Percentiles rank a stretch among this genome's conserved stretches.
These are phyloP conservation scores for Holothuria scabra DNA, from an alignment of 53 echinoderm and acorn worm species.

Conservation along the genomic window DNA sequence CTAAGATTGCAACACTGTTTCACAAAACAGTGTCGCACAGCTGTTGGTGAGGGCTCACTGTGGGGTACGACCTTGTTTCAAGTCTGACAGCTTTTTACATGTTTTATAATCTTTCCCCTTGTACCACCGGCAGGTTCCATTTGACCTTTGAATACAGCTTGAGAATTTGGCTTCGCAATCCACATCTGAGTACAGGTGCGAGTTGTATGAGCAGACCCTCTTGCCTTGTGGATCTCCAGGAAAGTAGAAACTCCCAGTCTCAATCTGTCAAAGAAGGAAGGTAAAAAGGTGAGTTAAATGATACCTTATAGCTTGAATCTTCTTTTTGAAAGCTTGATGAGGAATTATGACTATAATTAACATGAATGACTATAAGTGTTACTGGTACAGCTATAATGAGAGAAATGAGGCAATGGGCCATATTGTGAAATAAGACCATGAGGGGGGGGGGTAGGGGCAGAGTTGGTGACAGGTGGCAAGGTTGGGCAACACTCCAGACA, in stretches of 20 bases:
- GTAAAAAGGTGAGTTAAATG: slow-evolving; percentile 6
- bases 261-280: slow-evolving; percentile 66
- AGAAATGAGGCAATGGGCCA: too few species aligned
- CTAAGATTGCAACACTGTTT: too few species aligned
- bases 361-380: too few species aligned
- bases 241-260: slow-evolving; percentile 81
- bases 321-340: too few species aligned
- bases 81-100: slow-evolving; percentile 44
- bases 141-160: slow-evolving; percentile 71
- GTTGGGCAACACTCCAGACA: too few species aligned
- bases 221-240: slow-evolving; percentile 75
- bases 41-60: background rate
- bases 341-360: too few species aligned
- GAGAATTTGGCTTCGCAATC: slow-evolving; percentile 91
- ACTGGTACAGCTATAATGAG: background rate
- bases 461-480: too few species aligned
- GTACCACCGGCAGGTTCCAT: slow-evolving; percentile 87
- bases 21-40: too few species aligned
- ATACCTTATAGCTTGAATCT: background rate
- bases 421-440: too few species aligned
- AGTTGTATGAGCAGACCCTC: slow-evolving; percentile 88
- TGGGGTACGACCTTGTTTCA: too few species aligned
- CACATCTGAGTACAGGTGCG: slow-evolving; percentile 64
- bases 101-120: slow-evolving; percentile 65
- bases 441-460: too few species aligned